phyloP scores from a whole-genome alignment of 2,113 vertebrate species.

The Pterophyllum scalare region DNA sequence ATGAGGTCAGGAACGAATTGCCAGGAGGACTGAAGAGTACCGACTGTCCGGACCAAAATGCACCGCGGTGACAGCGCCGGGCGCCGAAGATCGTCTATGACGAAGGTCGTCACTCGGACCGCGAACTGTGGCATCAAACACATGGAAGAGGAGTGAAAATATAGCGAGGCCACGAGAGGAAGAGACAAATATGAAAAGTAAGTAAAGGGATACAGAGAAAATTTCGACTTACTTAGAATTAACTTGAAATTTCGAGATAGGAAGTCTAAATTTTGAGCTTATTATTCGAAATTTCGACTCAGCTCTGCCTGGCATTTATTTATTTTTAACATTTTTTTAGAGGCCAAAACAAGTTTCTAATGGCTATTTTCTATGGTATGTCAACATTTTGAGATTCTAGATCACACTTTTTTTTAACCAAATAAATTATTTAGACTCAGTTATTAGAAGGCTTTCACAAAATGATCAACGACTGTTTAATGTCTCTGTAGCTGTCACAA shows the following conservation, averaged over 20 bases:
- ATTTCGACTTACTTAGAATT: neutral
- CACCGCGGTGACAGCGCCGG: constrained; percentile 42
- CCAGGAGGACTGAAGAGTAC: neutral
- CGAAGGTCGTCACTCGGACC: neutral
- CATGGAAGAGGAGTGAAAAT: neutral
- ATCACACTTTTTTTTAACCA: too few species aligned
- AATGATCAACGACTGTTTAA: neutral
- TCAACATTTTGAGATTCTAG: neutral
- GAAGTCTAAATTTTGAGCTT: too few species aligned
- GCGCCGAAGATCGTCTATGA: constrained; percentile 37
- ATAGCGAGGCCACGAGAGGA: neutral
- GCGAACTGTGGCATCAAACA: neutral
- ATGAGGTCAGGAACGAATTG: neutral
- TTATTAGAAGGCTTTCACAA: neutral
- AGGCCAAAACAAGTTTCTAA: neutral
- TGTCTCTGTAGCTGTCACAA: neutral
- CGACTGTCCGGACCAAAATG: constrained; percentile 46
- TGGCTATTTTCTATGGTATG: neutral
- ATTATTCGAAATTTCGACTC: too few species aligned
- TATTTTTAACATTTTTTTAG: too few species aligned
- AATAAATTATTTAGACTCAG: too few species aligned
- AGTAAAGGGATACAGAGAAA: neutral
- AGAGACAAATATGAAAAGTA: fast-evolving
- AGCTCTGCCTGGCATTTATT: too few species aligned
- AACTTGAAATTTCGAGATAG: too few species aligned